Base-by-base conservation (phyloP, 2,888 invertebrate genomes). In the Euclidia mi region DNA sequence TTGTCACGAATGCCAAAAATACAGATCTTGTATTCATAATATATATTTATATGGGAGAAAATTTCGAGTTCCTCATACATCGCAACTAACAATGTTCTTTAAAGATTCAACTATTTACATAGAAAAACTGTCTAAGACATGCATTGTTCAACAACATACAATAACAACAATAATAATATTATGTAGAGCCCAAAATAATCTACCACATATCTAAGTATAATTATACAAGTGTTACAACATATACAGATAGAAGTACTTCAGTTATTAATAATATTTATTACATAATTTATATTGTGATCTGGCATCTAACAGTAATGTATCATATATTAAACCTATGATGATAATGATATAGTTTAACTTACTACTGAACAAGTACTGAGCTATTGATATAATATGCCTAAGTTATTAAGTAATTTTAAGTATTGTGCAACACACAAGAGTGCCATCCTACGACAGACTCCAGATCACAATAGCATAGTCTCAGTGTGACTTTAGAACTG, bases 381-480 rank as follows among this genome's bases (percentile, higher is more conserved):
- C 66, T 75, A 73, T 76, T 76, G 76, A 78, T 82, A 79, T 72
- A 78, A 69, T 78, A 82, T 71, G 78, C 69, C 79, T 81, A 84
- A 73, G 59, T 81, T 69, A 81, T 90, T 90, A 89, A 90, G 87
- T 91, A 89, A 76, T 76, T 79, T 81, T 91, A 92, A 91, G 91
- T 92, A 89, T 89, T 88, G 90, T 90, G 92, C 89, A 88, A 78
- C 77, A 83, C 84, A 84, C 80, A 70, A 74, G 62, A 69, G 76
- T 76, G 71, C 78, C 75, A 65, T 66, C 65, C 67, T 74, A 73
- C 65, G 51, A 75, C 65, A 73, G 85, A 89, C 83, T 86, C 81
- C 85, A 86, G 87, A 85, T 84, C 85, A 86, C 89, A 86, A 83
- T 78, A 74, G 60, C 52, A 66, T 65, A 64, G 63, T 70, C 45